A percentile compares a stretch with the other conserved stretches of the same genome.
phyloP scores from a whole-genome alignment of 2,113 vertebrate genomes.

The Hippotragus niger region DNA sequence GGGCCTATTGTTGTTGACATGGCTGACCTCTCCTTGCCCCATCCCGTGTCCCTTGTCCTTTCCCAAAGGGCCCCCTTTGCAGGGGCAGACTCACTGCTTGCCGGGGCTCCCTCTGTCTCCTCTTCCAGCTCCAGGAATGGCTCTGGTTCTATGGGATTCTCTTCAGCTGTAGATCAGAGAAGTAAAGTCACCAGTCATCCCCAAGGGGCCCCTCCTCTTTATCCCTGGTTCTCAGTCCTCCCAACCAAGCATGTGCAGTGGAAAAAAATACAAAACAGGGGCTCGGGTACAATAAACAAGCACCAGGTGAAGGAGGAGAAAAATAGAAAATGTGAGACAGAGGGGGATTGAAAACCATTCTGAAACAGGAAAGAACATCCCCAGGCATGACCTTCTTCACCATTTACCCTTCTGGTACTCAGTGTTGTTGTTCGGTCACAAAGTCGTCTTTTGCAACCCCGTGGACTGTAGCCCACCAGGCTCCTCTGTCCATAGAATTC shows the following conservation, averaged over 20 bases:
- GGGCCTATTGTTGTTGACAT: not conserved
- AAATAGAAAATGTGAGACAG: not conserved
- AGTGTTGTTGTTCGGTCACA: not conserved
- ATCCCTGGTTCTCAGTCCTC: not conserved
- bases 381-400: not conserved
- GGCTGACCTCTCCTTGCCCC: not conserved
- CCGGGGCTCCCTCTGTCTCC: accelerated
- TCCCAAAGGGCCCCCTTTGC: not conserved
- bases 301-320: not conserved
- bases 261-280: not conserved
- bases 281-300: not conserved
- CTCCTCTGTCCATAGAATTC: not conserved
- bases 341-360: not conserved
- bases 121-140: slow-evolving; percentile 17
- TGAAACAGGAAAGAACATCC: not conserved
- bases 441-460: not conserved
- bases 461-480: not conserved
- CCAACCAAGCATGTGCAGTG: not conserved
- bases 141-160: not conserved
- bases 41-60: not conserved
- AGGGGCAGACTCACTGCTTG: slow-evolving; percentile 31
- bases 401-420: not conserved
- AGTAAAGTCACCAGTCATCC: not conserved
- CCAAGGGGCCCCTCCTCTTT: not conserved
- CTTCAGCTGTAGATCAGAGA: slow-evolving; percentile 23